A percentile compares a stretch with the other conserved stretches of the same genome.
These are phyloP conservation scores for Austrolebias charrua DNA, from an alignment of 2,797 vertebrate genomes.

Conservation along the genomic window DNA sequence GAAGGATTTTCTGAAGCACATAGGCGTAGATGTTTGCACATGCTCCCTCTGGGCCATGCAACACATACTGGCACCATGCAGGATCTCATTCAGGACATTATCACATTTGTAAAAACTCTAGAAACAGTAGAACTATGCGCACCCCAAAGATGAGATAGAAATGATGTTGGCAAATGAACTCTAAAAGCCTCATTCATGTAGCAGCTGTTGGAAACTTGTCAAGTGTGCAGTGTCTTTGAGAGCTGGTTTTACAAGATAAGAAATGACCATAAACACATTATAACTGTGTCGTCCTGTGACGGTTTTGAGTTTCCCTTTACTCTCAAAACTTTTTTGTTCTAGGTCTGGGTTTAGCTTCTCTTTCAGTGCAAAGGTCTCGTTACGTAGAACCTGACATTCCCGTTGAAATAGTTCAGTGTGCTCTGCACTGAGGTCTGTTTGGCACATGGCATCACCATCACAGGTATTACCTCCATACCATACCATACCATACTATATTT, in stretches of 20 bases:
- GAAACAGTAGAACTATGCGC: background rate
- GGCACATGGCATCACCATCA: background rate
- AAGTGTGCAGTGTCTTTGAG: background rate
- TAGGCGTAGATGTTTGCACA: background rate
- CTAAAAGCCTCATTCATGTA: background rate
- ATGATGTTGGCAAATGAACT: background rate
- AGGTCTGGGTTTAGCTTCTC: background rate
- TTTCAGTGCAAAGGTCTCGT: background rate
- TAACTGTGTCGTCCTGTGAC: background rate
- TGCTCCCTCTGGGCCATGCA: background rate
- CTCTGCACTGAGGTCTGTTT: background rate
- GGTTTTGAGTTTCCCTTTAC: background rate
- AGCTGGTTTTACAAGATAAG: background rate
- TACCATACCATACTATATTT: no score
- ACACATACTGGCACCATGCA: background rate
- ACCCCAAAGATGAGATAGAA: slow-evolving; percentile 1
- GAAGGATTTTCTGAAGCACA: background rate
- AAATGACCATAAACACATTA: background rate
- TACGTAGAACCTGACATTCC: background rate
- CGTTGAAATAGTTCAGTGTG: background rate
- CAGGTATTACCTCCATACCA: no score
- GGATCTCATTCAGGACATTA: background rate
- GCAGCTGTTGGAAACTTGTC: background rate
- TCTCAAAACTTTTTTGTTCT: background rate
- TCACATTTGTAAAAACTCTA: background rate